Conservation (phyloP, 1,140 invertebrate species). For the Drosophila murphyi region DNA sequence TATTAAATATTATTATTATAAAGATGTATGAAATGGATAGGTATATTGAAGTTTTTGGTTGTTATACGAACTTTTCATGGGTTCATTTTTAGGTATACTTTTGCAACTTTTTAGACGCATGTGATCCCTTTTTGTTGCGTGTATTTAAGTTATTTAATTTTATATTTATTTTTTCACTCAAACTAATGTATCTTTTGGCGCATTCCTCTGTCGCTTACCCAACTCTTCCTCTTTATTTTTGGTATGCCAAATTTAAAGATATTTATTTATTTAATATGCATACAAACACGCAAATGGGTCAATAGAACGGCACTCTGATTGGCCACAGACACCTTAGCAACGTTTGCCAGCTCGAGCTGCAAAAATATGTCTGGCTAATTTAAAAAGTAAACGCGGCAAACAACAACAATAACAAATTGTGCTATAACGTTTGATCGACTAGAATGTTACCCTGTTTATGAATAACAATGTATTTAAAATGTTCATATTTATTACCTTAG, state of each 20-base stretch:
- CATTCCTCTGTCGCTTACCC: not conserved
- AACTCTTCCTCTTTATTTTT: not conserved
- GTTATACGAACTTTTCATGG: too few relatives aligned
- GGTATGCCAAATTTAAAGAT: constrained; percentile 43
- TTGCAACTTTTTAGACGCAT: too few relatives aligned
- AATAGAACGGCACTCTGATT: constrained; percentile 62
- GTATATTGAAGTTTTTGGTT: too few relatives aligned
- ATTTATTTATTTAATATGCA: constrained; percentile 21
- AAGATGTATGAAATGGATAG: too few relatives aligned
- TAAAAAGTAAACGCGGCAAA: constrained; percentile 58
- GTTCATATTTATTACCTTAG: too few relatives aligned
- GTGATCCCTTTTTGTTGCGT: too few relatives aligned
- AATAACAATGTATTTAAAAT: not conserved
- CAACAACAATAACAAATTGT: not conserved
- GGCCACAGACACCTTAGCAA: constrained; percentile 22
- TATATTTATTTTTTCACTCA: not conserved
- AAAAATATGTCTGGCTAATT: constrained; percentile 71
- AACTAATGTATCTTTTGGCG: not conserved
- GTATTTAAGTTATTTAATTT: not conserved
- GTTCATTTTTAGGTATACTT: too few relatives aligned
- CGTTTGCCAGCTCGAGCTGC: constrained; percentile 42
- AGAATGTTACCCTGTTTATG: constrained; percentile 23
- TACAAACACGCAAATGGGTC: constrained; percentile 65
- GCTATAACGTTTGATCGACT: constrained; percentile 2
- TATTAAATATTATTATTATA: not conserved